Base-by-base conservation (phyloP, 2,113 vertebrate genomes). In the Aspidoscelis tigris region DNA sequence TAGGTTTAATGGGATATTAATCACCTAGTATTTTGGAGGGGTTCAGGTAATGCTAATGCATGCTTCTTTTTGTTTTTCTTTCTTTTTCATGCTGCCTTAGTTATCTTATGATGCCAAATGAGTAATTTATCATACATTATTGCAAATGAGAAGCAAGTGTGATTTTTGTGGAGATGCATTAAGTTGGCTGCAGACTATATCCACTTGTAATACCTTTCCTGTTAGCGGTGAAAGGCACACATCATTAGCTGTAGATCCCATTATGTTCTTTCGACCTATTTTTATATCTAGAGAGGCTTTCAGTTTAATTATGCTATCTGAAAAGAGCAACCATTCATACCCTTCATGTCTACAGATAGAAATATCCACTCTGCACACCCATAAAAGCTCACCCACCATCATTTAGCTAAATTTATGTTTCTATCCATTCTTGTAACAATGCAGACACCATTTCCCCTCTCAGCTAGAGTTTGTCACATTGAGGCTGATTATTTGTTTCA, bases 261-360 rank as follows among this genome's bases (percentile, higher is more conserved):
- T 71, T 69, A 69, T 55, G 78, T 50, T 86, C 14, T 65, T 73
- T 84, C 58, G 76, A 73, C 76, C 68, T 66, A 68, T 76, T 83
- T 24, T 82, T 61, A 75, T 65, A 10, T 84, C 11, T 53, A 76
- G n/a, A 33, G 41, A 41, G 55, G 70, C 84, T 81, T 86, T 86
- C 70, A 61, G 22, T 89, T 88, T 83, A 89, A 73, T 90, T 91
- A 26, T 72, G 82, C 12, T 44, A 20, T 81, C n/a, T 44, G 0
- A 16, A 7, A 55, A 65, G 39, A 83, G 26, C 26, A 50, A 22
- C 39, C 20, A 47, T 73, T 84, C 43, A 66, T 79, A 20, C 22
- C 58, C 77, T 74, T 74, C n/a, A 74, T 66, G 14, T 74, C 77
- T 80, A 33, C 58, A 79, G 58, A 44, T 33, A 47, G 66, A 85